Base-by-base conservation (phyloP, 2,888 invertebrate species). In the Thecocarcelia acutangulata region DNA sequence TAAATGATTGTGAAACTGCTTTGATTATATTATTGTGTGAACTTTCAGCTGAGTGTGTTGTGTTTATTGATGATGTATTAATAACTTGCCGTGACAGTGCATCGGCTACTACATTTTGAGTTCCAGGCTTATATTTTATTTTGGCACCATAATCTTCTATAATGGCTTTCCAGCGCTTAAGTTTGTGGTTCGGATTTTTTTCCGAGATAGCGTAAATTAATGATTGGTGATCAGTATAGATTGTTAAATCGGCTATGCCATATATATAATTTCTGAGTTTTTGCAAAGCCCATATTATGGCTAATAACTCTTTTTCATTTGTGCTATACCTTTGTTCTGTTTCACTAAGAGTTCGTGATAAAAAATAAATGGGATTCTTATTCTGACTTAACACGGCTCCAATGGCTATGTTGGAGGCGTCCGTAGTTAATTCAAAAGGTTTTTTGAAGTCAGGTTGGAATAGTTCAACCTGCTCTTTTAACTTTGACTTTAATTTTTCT, bases 381-480 rank as follows among this genome's bases (percentile, higher is more conserved):
- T 52, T 52, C 28, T 28, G 28, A 28, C 28, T 52, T 28, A 52
- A 52, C 52, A 52, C 52, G 24, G 52, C 52, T 19, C 50, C 50
- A 24, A n/a, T 52, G 21, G 50, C 50, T 52, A 52, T 52, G 52
- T 52, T 52, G 52, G n/a, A 52, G 13, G 13, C 52, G n/a, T 52
- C 24, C n/a, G 52, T 52, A 3, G 28, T 48, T 17, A 48, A 19
- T 48, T 48, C 48, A 17, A 48, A 48, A 8, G 48, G 48, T 52
- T 52, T 52, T 19, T 52, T 28, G 28, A 52, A 52, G 9, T 33
- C 33, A 9, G 33, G 33, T 3, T 33, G 33, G 33, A 9, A 33
- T 33, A 33, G 8, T 33, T 33, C 33, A 1, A 33, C 33, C 33
- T 33, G 33, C 33, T 33, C 33, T 33, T 33, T 33, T 33, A 8